Evolutionary conservation across 37 sponge, comb jelly and placozoan genomes (phyloP).

Genomic region (Spongilla lacustris): DNA sequence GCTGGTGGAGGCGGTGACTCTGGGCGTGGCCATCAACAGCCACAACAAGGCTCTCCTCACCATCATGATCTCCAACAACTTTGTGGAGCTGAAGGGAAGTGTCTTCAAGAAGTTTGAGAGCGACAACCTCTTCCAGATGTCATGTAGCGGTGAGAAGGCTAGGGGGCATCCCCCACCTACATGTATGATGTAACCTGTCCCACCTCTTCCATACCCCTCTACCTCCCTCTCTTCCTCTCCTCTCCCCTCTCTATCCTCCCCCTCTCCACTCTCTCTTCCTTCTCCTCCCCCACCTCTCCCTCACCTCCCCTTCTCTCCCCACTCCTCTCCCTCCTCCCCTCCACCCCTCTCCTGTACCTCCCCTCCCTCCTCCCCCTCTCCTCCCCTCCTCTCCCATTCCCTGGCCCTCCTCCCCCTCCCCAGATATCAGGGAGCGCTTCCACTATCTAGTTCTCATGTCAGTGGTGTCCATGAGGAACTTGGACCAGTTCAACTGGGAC

Average conservation of each 20-base stretch:
- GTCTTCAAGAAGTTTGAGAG: conserved; percentile 95
- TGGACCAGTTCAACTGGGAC: conserved; percentile 80
- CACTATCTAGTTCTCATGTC: conserved; percentile 68
- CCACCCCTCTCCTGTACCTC: background rate
- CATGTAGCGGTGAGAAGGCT: conserved; percentile 90
- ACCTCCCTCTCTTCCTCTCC: background rate
- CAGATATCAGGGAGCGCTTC: conserved; percentile 81
- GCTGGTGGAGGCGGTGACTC: conserved; percentile 79
- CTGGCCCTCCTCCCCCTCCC: background rate
- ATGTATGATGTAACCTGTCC: background rate
- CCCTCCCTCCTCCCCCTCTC: background rate
- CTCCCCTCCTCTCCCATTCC: background rate
- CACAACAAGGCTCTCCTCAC: conserved; percentile 70
- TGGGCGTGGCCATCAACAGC: conserved; percentile 97
- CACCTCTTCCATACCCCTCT: background rate
- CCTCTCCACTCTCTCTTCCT: background rate
- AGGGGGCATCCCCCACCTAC: no score
- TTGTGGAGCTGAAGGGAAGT: conserved; percentile 96
- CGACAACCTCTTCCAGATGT: conserved; percentile 92
- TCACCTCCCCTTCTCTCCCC: background rate
- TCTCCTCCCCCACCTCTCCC: background rate
- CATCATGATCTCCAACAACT: conserved; percentile 97
- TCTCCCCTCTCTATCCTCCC: background rate
- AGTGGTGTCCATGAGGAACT: conserved; percentile 74
- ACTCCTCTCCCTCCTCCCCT: background rate